Conservation (phyloP, 2,888 invertebrate species). For the Aphodius sticticus region DNA sequence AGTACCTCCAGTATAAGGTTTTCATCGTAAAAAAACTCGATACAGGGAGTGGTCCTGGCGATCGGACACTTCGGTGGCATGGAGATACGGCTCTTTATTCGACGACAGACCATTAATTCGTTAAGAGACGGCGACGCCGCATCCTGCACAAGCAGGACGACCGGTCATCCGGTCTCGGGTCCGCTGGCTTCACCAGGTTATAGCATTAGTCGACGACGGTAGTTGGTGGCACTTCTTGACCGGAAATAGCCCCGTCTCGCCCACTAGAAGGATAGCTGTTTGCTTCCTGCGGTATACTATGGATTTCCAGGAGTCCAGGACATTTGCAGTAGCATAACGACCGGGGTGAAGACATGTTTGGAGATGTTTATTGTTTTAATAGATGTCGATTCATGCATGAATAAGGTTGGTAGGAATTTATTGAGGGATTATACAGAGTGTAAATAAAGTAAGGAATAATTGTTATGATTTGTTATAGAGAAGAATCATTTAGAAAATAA, state of each 20-base stretch:
- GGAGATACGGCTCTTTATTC: conserved; percentile 20
- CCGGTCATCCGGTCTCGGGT: not conserved
- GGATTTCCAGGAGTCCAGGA: not conserved
- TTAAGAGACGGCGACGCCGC: conserved; percentile 11
- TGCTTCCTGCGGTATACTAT: not conserved
- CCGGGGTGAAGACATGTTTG: not conserved
- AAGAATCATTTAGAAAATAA: too few species aligned
- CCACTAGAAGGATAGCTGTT: conserved; percentile 9
- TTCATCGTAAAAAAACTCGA: not conserved
- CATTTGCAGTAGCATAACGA: not conserved
- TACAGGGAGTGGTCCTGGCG: not conserved
- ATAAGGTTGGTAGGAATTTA: too few species aligned
- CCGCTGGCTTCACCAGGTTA: not conserved
- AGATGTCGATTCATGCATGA: too few species aligned
- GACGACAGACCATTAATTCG: conserved; percentile 24
- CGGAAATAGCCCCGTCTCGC: conserved; percentile 16
- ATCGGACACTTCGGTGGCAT: conserved; percentile 5
- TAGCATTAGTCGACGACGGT: not conserved
- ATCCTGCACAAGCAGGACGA: not conserved
- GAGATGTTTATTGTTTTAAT: not conserved
- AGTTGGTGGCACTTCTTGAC: conserved; percentile 15
- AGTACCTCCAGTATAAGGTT: too few species aligned
- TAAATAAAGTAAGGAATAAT: too few species aligned
- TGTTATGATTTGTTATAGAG: too few species aligned
- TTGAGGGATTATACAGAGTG: too few species aligned